Percentiles rank a stretch among this genome's conserved stretches.
These are phyloP conservation scores for Corapipo altera DNA, from an alignment of 2,113 vertebrate species.

Conservation along the genomic window DNA sequence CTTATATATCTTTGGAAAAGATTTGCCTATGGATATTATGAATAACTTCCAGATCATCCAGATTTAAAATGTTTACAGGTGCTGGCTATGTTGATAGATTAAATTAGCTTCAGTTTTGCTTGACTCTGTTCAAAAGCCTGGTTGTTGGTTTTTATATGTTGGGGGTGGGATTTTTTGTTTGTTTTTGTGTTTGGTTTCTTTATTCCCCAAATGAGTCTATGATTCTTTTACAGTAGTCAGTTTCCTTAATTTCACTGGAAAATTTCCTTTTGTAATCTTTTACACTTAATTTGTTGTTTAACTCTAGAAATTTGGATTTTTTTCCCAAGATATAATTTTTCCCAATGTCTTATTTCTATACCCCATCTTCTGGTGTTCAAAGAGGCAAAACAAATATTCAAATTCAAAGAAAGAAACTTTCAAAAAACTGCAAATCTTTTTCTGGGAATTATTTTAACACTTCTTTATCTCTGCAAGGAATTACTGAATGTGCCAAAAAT, in stretches of 20 bases:
- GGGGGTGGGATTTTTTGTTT: not conserved
- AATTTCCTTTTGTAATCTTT: not conserved
- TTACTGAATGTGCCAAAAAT: not conserved
- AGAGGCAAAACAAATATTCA: not conserved
- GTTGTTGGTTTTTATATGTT: not conserved
- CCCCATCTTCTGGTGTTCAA: not conserved
- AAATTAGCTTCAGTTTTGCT: not conserved
- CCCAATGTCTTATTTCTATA: not conserved
- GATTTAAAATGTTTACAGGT: not conserved
- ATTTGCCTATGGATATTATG: not conserved
- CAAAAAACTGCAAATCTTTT: not conserved
- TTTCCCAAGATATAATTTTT: not conserved
- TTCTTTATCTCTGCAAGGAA: not conserved
- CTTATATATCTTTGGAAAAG: not conserved
- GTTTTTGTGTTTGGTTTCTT: not conserved
- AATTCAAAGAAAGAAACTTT: not conserved
- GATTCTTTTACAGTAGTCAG: not conserved
- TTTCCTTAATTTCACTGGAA: not conserved
- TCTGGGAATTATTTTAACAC: not conserved
- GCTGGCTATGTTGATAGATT: not conserved
- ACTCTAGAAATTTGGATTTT: not conserved
- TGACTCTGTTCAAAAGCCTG: not conserved
- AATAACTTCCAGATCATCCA: not conserved
- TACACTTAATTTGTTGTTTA: not conserved
- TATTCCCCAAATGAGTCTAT: not conserved